Base-by-base conservation (phyloP, 2,888 invertebrate species). In the Liopterus haemorrhoidalis region DNA sequence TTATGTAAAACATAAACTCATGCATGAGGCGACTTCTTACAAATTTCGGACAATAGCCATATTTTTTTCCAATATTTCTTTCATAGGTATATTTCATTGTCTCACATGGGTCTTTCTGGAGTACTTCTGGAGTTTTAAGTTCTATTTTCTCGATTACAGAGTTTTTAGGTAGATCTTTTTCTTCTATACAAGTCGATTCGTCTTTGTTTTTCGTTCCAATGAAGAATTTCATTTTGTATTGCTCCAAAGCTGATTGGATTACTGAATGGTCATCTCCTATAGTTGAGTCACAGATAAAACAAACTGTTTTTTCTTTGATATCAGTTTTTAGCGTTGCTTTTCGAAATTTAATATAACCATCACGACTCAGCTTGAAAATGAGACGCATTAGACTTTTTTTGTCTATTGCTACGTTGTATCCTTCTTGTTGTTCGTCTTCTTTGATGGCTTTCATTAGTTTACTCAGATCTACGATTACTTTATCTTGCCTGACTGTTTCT, bases 1-100 rank as follows among this genome's bases (percentile, higher is more conserved):
- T 69, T n/a, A 86, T 60, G 60, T 85, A 84, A 63, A 74, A 84
- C 9, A 89, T 59, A 51, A 81, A 74, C 53, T 80, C 73, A 59
- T 89, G 87, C 27, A 86, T 59, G 2, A 75, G 66, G 47, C 78
- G 71, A 65, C 82, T 76, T 31, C 84, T 71, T 8, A 78, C 65
- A 59, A 82, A 81, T 65, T 85, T 86, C 1, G 84, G 78, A 42
- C 71, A 65, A 49, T 70, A 72, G 5, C 75, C 76, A 54, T 75
- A 72, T 30, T 62, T 59, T 53, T 61, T 67, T 4, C 70, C 71
- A 4, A 63, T 55, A 54, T 61, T 64, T 52, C 55, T 54, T 24
- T 50, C 54, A 16, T 53, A 53, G 40, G 28, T 38, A 41, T 46
- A 51, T 24, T 49, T 41, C 6, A 39, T 27, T 14, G n/a, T n/a